These are phyloP conservation scores for Myotis daubentonii DNA, from an alignment of 2,797 vertebrate species.

Conservation along the genomic window DNA sequence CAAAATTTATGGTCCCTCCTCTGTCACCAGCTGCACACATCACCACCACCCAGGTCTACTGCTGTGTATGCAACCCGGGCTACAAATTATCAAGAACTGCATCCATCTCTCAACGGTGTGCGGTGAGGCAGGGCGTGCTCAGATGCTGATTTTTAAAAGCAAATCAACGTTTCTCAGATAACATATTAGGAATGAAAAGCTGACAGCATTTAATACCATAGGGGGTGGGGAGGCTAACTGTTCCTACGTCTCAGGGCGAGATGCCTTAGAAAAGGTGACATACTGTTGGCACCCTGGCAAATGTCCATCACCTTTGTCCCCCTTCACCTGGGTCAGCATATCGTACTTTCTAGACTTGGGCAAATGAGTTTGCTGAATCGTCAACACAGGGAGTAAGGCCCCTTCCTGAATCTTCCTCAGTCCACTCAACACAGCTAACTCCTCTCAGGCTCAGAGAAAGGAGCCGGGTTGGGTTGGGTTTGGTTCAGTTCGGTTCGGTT, in stretches of 20 bases:
- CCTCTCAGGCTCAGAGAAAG: neutral
- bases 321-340: neutral
- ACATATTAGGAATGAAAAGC: neutral
- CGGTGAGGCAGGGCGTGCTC: too few species aligned
- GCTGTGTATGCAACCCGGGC: neutral
- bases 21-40: conserved; percentile 2
- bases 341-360: neutral
- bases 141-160: neutral
- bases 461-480: neutral
- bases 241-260: neutral
- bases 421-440: neutral
- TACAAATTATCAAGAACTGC: neutral
- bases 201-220: neutral
- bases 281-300: neutral
- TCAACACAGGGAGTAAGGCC: neutral
- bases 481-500: neutral
- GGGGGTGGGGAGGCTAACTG: neutral
- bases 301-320: neutral
- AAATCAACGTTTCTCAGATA: conserved; percentile 16
- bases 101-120: neutral
- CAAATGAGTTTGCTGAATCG: neutral
- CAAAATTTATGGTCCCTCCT: conserved; percentile 72
- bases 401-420: neutral
- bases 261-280: neutral
- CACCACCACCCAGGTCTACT: neutral